Base-by-base conservation (phyloP, 2,888 invertebrate genomes). In the Mesorhabditis spiculigera region DNA sequence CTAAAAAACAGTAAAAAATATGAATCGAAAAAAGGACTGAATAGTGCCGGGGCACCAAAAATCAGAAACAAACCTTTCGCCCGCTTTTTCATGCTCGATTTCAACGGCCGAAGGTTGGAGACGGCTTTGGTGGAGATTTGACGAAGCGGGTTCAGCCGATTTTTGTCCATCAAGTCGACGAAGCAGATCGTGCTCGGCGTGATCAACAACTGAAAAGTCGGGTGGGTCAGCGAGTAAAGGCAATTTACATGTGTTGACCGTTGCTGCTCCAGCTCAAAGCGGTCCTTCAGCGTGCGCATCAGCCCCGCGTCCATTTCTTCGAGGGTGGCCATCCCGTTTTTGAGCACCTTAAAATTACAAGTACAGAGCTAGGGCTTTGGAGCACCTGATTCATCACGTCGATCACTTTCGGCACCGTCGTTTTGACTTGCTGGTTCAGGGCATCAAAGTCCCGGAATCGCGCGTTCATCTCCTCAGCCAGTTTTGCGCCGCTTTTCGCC, bases 391-490 rank as follows among this genome's bases (percentile, higher is more conserved):
- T 77, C 65, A 80, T 66, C 43, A 73, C 71, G n/a, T 78, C 78
- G 28, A 78, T 78, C 4, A 76, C 73, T 64, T 80, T 83, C 1
- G 83, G 83, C 45, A 83, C 63, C 44, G 77, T 75, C 67, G 73
- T 75, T 62, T 83, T 83, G 45, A 83, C 79, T 65, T 82, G 83
- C 0, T 73, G 72, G 68, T 83, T 83, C 66, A 83, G 69, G 3
- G 83, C 83, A 66, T 83, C 81, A 66, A 76, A 83, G 43, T 83
- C 83, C 64, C 77, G 64, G 43, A 69, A 69, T 43, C 69, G 68
- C 42, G 50, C 16, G 58, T 69, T 71, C 13, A 61, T 45, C 5
- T 65, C 58, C 68, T 71, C 13, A 16, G n/a, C n/a, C n/a, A n/a
- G n/a, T n/a, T n/a, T n/a, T n/a, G n/a, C n/a, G n/a, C n/a, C n/a